Evolutionary conservation across 1,140 invertebrate species (phyloP).

Genomic region (Brachionus koreanus): DNA sequence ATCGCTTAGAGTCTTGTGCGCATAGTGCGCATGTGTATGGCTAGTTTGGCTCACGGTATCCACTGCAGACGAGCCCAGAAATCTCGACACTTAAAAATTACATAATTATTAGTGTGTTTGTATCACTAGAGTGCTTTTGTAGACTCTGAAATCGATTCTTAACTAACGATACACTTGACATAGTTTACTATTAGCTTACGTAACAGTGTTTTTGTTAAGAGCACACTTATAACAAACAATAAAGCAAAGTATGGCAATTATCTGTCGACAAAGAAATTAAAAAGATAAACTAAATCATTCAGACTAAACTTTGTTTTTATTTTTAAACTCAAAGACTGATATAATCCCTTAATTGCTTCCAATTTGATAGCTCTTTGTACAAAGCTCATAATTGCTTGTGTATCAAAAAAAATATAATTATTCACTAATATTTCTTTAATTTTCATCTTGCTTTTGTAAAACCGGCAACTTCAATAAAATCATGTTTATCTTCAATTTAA

Average conservation of each 20-base stretch:
- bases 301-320: neutral
- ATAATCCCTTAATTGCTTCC: conserved; percentile 8
- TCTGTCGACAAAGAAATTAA: neutral
- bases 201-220: neutral
- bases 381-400: neutral
- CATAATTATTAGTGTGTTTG: conserved; percentile 13
- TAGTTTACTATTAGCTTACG: conserved; percentile 24
- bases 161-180: conserved; percentile 40
- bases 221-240: conserved; percentile 37
- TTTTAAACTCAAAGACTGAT: neutral
- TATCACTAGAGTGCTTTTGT: neutral
- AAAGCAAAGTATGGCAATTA: conserved; percentile 16
- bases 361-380: neutral
- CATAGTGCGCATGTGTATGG: neutral
- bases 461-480: too few species aligned
- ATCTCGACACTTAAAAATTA: conserved; percentile 39
- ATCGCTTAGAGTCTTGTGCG: neutral
- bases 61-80: neutral
- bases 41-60: neutral
- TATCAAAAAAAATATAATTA: too few species aligned
- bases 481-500: too few species aligned
- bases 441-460: too few species aligned
- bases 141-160: neutral
- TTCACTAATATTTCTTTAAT: too few species aligned
- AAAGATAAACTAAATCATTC: neutral